Conservation (phyloP, 2,888 invertebrate genomes). For the Epicampocera succincta region DNA sequence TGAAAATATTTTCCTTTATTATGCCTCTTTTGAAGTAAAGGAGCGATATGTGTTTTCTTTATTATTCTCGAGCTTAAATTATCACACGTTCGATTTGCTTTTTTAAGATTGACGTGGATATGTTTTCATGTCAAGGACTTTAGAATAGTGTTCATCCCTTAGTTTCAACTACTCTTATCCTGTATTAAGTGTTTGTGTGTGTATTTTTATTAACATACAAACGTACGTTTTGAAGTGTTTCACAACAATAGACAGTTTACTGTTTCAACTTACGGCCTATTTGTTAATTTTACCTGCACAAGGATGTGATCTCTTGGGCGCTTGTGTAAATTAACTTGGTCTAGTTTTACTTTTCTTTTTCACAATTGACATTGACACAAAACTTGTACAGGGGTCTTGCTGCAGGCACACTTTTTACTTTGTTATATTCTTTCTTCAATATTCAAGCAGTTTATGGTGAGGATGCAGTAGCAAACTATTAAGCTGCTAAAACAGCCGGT, state of each 20-base stretch:
- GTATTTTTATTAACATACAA: no score
- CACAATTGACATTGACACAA: constrained; percentile 52
- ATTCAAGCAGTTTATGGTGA: neutral
- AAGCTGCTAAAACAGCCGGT: neutral
- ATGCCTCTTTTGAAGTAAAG: no score
- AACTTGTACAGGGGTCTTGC: constrained; percentile 10
- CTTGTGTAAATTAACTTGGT: neutral
- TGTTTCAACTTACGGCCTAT: neutral
- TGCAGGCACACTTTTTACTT: constrained; percentile 29
- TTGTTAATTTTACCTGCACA: neutral
- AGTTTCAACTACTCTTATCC: no score
- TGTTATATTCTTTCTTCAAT: neutral
- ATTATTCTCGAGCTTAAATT: no score
- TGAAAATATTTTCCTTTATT: no score
- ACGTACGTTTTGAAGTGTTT: no score
- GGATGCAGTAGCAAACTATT: constrained; percentile 15
- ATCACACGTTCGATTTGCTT: no score
- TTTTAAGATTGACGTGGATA: no score
- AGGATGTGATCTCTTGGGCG: neutral
- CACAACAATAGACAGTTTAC: neutral
- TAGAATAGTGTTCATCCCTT: no score
- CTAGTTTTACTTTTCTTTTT: constrained; percentile 7
- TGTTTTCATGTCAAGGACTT: no score
- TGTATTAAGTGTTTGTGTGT: no score
- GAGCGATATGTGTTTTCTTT: no score